Evolutionary conservation across 2,113 vertebrate genomes (phyloP).

Genomic region (Arizona elegans): DNA sequence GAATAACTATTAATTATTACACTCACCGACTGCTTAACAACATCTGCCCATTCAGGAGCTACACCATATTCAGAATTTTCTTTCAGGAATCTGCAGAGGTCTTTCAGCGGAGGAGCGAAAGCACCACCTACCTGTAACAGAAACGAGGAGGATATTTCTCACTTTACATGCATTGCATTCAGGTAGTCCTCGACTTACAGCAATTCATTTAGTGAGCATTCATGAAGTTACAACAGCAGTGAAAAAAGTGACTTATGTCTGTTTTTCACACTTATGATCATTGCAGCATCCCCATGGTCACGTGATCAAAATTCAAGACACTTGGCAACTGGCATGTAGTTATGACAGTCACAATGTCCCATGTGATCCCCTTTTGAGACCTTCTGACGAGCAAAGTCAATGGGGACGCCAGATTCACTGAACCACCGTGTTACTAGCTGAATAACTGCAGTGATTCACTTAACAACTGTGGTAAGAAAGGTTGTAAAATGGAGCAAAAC

Average conservation of each 20-base stretch:
- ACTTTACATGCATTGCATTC: background rate
- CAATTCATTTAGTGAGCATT: background rate
- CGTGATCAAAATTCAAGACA: too few species aligned
- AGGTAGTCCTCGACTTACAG: background rate
- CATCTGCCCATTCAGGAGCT: slow-evolving; percentile 96
- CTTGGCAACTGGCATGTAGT: too few species aligned
- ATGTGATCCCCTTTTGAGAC: background rate
- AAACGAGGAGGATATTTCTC: slow-evolving; percentile 2
- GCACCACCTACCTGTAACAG: slow-evolving; percentile 88
- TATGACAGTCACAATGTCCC: too few species aligned
- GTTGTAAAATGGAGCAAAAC: background rate
- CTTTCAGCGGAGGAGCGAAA: slow-evolving; percentile 95
- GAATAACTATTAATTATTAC: background rate
- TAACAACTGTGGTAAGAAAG: background rate
- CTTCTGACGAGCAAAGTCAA: background rate
- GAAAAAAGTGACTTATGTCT: background rate
- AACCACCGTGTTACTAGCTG: background rate
- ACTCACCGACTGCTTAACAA: slow-evolving; percentile 94
- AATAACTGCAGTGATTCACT: background rate
- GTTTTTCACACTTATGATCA: background rate
- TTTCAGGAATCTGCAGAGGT: slow-evolving; percentile 92
- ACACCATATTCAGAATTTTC: slow-evolving; percentile 97
- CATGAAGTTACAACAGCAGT: background rate
- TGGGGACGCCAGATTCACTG: background rate
- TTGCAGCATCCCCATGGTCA: background rate